Evolutionary conservation across 2,113 vertebrate species (phyloP).

Genomic region (Ramphastos sulfuratus): DNA sequence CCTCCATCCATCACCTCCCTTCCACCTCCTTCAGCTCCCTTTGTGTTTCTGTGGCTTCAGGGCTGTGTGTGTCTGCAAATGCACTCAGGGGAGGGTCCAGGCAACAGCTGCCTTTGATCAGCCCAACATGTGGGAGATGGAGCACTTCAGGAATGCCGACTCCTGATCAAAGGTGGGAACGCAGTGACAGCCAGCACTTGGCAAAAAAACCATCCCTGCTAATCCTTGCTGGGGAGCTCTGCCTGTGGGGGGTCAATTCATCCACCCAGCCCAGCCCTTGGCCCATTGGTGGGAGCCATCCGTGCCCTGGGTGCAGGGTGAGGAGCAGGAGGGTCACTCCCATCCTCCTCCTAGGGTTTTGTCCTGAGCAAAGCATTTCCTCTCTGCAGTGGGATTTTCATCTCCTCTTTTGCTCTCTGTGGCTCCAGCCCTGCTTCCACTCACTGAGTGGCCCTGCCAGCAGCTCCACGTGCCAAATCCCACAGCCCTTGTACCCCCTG

Average conservation of each 20-base stretch:
- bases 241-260: neutral
- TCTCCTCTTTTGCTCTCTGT: neutral
- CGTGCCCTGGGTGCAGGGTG: fast-evolving
- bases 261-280: neutral
- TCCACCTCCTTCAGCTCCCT: neutral
- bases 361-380: fast-evolving
- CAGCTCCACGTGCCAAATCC: neutral
- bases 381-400: neutral
- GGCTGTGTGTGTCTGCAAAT: neutral
- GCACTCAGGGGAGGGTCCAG: constrained; percentile 63
- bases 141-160: constrained; percentile 73
- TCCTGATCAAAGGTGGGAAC: constrained; percentile 81
- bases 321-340: neutral
- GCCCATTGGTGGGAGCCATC: fast-evolving
- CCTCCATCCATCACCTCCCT: neutral
- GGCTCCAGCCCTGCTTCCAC: neutral
- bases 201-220: constrained; percentile 52
- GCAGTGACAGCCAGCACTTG: constrained; percentile 70
- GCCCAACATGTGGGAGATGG: constrained; percentile 74
- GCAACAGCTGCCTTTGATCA: constrained; percentile 84
- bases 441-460: neutral
- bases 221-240: neutral
- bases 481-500: fast-evolving
- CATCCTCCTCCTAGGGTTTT: fast-evolving
- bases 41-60: neutral